Conservation (phyloP, 2,113 vertebrate genomes). For the Diadophis punctatus region DNA sequence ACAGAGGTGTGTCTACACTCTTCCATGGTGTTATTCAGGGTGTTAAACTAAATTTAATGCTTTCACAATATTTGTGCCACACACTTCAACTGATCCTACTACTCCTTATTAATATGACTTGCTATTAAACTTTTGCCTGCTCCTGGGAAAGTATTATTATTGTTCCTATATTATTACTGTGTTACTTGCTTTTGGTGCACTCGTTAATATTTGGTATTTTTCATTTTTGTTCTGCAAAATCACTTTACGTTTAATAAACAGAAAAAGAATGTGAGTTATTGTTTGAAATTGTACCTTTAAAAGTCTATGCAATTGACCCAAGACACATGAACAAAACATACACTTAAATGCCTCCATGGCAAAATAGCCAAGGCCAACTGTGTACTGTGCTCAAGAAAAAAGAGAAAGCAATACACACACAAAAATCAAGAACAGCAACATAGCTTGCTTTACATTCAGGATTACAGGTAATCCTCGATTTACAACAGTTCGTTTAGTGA, state of each 20-base stretch:
- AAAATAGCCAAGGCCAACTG: background rate
- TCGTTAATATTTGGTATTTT: background rate
- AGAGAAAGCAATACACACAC: background rate
- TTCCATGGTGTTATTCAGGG: background rate
- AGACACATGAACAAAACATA: background rate
- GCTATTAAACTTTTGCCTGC: background rate
- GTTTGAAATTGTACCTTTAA: background rate
- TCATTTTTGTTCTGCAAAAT: background rate
- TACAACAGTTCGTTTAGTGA: background rate
- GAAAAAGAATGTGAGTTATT: background rate
- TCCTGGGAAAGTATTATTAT: background rate
- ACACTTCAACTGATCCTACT: background rate
- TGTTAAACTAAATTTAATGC: background rate
- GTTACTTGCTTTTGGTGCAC: background rate
- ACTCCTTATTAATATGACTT: background rate
- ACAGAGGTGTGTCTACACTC: background rate
- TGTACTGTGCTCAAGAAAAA: background rate
- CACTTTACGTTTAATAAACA: background rate
- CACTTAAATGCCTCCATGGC: background rate
- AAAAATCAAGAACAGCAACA: background rate
- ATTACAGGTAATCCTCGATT: background rate
- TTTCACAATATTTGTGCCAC: background rate
- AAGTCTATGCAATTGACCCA: background rate
- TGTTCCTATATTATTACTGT: background rate
- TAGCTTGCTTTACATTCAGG: background rate